Conservation (phyloP, 2,888 invertebrate genomes). For the Euphydryas editha region DNA sequence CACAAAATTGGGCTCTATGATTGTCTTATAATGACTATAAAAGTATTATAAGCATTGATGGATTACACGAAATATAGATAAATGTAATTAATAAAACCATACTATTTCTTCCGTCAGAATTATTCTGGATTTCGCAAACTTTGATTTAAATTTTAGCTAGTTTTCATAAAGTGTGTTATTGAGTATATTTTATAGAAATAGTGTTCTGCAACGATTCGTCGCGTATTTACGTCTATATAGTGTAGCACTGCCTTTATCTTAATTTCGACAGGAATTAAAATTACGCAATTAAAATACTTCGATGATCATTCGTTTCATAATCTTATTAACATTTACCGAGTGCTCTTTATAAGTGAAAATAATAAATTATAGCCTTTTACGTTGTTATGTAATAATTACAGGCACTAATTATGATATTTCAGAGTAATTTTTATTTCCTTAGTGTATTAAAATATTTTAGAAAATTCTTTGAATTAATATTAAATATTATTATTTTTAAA, state of each 20-base stretch:
- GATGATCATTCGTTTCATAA: conserved; percentile 28
- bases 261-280: conserved; percentile 15
- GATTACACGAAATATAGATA: no score
- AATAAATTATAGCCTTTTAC: conserved; percentile 1
- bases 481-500: neutral
- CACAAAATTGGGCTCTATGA: no score
- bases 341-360: conserved; percentile 10
- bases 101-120: no score
- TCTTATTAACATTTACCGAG: conserved; percentile 23
- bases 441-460: neutral
- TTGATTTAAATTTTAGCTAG: no score
- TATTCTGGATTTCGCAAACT: no score
- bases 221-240: neutral
- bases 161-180: no score
- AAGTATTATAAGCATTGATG: no score
- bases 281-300: conserved; percentile 29
- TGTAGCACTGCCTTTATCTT: conserved; percentile 8
- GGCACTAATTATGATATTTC: neutral
- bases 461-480: neutral
- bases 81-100: no score
- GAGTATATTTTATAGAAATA: no score
- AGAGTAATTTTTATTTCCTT: neutral
- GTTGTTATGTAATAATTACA: neutral
- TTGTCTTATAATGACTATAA: no score
- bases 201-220: neutral